A percentile compares a stretch with the other conserved stretches of the same genome.
Conservation (phyloP, 2,113 vertebrate genomes). For the Melanerpes formicivorus region DNA sequence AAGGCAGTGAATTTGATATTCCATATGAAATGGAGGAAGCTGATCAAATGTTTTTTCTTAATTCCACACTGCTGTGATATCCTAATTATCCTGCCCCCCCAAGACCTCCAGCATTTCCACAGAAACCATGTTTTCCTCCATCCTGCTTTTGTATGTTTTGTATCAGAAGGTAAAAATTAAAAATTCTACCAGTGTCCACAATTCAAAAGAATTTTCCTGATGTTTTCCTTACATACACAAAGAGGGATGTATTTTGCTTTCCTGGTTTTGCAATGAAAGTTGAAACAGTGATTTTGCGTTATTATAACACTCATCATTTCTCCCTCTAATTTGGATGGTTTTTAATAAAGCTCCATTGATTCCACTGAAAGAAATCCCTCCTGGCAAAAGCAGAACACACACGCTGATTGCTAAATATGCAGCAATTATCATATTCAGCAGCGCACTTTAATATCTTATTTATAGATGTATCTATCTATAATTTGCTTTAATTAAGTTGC, state of each 20-base stretch:
- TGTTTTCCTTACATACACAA: slow-evolving; percentile 78
- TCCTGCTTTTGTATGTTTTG: slow-evolving; percentile 43
- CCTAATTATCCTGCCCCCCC: neutral
- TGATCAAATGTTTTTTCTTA: neutral
- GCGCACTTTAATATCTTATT: slow-evolving; percentile 89
- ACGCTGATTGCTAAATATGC: slow-evolving; percentile 87
- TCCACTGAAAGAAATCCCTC: slow-evolving; percentile 85
- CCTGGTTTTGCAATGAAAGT: slow-evolving; percentile 76
- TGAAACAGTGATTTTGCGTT: slow-evolving; percentile 86
- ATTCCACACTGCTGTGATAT: slow-evolving; percentile 7
- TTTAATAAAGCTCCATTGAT: slow-evolving; percentile 90
- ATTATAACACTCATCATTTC: slow-evolving; percentile 89
- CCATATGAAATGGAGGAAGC: neutral
- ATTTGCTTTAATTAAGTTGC: slow-evolving; percentile 91
- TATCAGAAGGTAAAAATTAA: slow-evolving; percentile 74
- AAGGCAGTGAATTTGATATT: neutral
- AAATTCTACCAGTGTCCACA: slow-evolving; percentile 71
- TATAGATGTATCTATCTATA: slow-evolving; percentile 89
- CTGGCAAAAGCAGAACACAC: slow-evolving; percentile 85
- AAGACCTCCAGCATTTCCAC: slow-evolving; percentile 39
- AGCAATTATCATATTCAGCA: slow-evolving; percentile 86
- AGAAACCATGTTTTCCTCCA: slow-evolving; percentile 32
- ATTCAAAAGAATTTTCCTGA: slow-evolving; percentile 69
- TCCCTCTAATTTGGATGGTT: slow-evolving; percentile 87
- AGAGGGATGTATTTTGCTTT: slow-evolving; percentile 79